A percentile compares a stretch with the other conserved stretches of the same genome.
phyloP scores from a whole-genome alignment of 1,140 invertebrate genomes.

The Aleiodes sp. region DNA sequence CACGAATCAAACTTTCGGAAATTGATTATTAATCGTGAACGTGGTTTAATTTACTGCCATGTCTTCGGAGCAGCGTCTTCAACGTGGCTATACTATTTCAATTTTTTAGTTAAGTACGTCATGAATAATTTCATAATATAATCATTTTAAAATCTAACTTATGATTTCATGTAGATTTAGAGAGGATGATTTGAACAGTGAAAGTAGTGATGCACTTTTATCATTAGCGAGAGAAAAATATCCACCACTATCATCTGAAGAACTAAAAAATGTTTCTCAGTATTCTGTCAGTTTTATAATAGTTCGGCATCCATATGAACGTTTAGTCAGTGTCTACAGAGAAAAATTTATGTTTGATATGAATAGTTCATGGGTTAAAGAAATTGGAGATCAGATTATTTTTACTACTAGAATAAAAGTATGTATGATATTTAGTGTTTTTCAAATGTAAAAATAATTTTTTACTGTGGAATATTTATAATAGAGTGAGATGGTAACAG shows the following conservation, averaged over 20 bases:
- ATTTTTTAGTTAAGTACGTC: conserved; percentile 77
- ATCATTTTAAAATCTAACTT: not conserved
- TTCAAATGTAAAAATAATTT: not conserved
- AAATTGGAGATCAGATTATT: conserved; percentile 78
- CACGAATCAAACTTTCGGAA: conserved; percentile 82
- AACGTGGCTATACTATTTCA: conserved; percentile 90
- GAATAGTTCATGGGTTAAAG: conserved; percentile 80
- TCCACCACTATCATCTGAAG: not conserved
- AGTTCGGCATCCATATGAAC: conserved; percentile 87
- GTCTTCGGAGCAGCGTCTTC: conserved; percentile 87
- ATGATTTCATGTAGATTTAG: not conserved
- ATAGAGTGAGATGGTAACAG: not conserved
- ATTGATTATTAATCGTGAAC: conserved; percentile 80
- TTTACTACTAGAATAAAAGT: conserved; percentile 73
- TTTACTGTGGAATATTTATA: not conserved
- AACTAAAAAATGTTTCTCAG: not conserved
- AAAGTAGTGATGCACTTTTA: not conserved
- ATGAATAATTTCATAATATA: not conserved
- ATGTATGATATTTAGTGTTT: conserved; percentile 27
- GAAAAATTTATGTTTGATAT: conserved; percentile 85
- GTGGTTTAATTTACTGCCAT: conserved; percentile 84
- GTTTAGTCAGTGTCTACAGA: conserved; percentile 87
- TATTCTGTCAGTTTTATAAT: conserved; percentile 78
- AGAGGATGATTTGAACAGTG: not conserved
- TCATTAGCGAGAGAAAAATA: not conserved